These are phyloP conservation scores for Odontomachus brunneus DNA, from an alignment of 1,140 invertebrate species.

Conservation along the genomic window DNA sequence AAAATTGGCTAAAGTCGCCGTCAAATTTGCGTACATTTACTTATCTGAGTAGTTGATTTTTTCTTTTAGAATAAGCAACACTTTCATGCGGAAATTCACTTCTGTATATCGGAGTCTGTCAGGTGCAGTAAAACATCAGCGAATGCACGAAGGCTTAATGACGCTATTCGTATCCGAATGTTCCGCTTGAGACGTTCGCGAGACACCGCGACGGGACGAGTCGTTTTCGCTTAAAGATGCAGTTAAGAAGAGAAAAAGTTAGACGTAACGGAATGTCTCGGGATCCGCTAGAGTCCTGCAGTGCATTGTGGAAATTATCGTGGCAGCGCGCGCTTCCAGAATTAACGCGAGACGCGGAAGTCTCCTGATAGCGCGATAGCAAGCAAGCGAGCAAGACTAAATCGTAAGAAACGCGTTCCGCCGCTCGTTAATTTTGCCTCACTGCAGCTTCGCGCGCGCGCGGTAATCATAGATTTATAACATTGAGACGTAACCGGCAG, in stretches of 20 bases:
- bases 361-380: background rate
- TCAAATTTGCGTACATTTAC: too few species aligned
- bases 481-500: conserved; percentile 49
- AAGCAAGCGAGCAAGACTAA: background rate
- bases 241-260: background rate
- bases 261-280: background rate
- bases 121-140: too few species aligned
- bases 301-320: too few species aligned
- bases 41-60: too few species aligned
- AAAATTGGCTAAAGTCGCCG: too few species aligned
- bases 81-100: too few species aligned
- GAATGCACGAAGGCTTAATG: too few species aligned
- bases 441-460: background rate
- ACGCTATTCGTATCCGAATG: background rate
- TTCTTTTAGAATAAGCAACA: too few species aligned
- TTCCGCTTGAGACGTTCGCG: too few species aligned
- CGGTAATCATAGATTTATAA: conserved; percentile 45
- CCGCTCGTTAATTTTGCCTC: conserved; percentile 21
- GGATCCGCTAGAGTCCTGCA: background rate
- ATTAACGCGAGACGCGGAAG: conserved; percentile 22
- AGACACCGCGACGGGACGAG: too few species aligned
- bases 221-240: background rate
- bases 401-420: conserved; percentile 10
- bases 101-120: too few species aligned
- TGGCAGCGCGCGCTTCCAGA: background rate